A percentile compares a stretch with the other conserved stretches of the same genome.
Evolutionary conservation across 2,113 vertebrate species (phyloP).

Genomic region (Elachura formosa): DNA sequence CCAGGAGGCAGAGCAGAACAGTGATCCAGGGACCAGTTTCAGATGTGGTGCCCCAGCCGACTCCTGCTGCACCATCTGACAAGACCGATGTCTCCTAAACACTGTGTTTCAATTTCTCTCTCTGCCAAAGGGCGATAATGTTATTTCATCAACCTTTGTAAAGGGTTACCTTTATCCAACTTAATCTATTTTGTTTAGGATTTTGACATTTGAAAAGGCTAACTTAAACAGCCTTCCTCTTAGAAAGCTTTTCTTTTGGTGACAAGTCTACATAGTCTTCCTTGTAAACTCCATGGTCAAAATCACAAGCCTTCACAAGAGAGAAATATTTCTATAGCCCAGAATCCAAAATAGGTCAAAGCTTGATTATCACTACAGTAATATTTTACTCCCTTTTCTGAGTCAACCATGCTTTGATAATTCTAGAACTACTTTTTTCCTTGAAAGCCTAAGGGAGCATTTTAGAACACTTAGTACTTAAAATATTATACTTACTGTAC

Average conservation of each 20-base stretch:
- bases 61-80: neutral
- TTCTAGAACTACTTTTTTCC: neutral
- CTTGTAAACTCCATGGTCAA: neutral
- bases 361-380: neutral
- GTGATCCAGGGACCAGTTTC: neutral
- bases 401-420: neutral
- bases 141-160: conserved; percentile 52
- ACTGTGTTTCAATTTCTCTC: neutral
- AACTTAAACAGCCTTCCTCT: neutral
- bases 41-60: neutral
- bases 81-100: neutral
- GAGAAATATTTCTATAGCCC: neutral
- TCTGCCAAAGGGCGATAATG: conserved; percentile 21
- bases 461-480: neutral
- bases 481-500: neutral
- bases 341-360: neutral
- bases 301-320: neutral
- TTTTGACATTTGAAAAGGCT: conserved; percentile 54
- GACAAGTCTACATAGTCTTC: neutral
- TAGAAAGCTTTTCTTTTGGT: neutral
- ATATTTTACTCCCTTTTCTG: neutral
- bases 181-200: neutral
- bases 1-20: neutral
- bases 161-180: conserved; percentile 8
- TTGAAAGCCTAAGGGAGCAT: neutral